Evolutionary conservation across 2,113 vertebrate genomes (phyloP).

Genomic region (Panthera leo): DNA sequence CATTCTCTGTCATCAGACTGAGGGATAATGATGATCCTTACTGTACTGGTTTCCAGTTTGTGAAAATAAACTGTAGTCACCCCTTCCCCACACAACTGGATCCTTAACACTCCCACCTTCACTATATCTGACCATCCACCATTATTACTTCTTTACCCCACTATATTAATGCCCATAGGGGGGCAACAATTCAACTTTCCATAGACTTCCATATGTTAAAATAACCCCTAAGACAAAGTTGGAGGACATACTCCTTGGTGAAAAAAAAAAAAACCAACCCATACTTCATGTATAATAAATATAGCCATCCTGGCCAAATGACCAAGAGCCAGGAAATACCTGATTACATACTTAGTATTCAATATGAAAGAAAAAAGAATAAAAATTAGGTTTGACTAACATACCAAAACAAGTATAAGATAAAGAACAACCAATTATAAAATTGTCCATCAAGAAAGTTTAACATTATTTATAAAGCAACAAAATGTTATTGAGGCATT

Average conservation of each 20-base stretch:
- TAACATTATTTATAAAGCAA: background rate
- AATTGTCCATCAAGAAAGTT: background rate
- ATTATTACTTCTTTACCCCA: background rate
- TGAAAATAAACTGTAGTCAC: background rate
- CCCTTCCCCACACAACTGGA: background rate
- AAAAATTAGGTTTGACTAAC: background rate
- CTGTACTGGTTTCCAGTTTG: background rate
- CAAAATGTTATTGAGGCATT: background rate
- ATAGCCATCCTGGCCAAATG: background rate
- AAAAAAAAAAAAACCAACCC: background rate
- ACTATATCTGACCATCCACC: background rate
- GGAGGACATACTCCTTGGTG: background rate
- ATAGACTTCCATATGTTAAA: background rate
- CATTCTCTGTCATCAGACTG: background rate
- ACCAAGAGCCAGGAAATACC: background rate
- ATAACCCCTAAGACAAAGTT: background rate
- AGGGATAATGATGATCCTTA: background rate
- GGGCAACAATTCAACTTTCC: background rate
- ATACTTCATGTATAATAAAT: background rate
- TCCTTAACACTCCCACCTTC: background rate
- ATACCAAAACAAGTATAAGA: background rate
- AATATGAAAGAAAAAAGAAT: background rate
- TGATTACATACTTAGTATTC: background rate
- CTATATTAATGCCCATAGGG: background rate
- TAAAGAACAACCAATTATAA: background rate